Conservation (phyloP, 2,888 invertebrate genomes). For the Latrodectus hesperus region DNA sequence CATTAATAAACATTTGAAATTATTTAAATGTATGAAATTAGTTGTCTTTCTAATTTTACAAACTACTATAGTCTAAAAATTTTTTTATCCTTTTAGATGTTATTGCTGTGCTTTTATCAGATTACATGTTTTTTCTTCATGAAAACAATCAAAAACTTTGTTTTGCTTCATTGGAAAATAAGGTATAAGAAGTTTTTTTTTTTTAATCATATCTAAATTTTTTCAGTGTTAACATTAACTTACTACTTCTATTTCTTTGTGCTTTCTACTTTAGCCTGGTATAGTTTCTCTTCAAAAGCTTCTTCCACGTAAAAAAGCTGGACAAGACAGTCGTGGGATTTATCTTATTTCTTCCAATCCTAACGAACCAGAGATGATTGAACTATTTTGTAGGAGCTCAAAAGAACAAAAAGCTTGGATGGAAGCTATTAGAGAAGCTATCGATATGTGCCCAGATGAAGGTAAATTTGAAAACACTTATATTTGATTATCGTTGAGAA, state of each 20-base stretch:
- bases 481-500: too few species aligned
- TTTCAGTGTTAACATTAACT: neutral
- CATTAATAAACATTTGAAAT: too few species aligned
- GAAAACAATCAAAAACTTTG: conserved; percentile 92
- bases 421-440: conserved; percentile 87
- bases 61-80: too few species aligned
- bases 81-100: conserved; percentile 78
- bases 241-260: neutral
- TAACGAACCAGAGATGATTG: conserved; percentile 95
- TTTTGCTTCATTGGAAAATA: conserved; percentile 92
- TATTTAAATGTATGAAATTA: too few species aligned
- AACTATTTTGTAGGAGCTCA: conserved; percentile 88
- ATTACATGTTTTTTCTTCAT: conserved; percentile 91
- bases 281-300: conserved; percentile 93
- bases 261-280: conserved; percentile 81
- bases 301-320: conserved; percentile 93
- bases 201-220: neutral
- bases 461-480: conserved; percentile 57
- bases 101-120: conserved; percentile 90
- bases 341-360: conserved; percentile 95
- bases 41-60: too few species aligned
- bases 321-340: conserved; percentile 86
- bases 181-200: conserved; percentile 78
- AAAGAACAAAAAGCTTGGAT: conserved; percentile 94
- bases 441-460: conserved; percentile 88